A percentile compares a stretch with the other conserved stretches of the same genome.
Conservation (phyloP, 2,113 vertebrate species). For the Bubo bubo region DNA sequence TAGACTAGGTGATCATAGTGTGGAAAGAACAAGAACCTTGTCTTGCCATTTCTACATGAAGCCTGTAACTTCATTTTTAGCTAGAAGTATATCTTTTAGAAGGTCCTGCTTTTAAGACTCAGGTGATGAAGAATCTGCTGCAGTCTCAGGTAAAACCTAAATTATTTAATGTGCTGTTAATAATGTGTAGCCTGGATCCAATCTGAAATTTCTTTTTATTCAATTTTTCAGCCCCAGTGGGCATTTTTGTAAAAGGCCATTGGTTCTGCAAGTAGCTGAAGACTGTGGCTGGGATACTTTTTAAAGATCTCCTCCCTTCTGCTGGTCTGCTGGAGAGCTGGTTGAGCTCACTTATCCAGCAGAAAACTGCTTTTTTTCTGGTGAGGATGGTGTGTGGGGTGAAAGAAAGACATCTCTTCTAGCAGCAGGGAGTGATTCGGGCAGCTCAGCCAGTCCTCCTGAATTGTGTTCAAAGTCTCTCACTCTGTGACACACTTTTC, state of each 20-base stretch:
- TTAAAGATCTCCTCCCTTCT: neutral
- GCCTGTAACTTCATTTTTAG: neutral
- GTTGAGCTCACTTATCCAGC: neutral
- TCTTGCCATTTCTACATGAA: neutral
- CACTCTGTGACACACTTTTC: neutral
- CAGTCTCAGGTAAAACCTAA: neutral
- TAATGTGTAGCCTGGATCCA: neutral
- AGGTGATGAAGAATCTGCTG: neutral
- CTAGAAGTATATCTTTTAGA: neutral
- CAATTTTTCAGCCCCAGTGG: rapidly evolving
- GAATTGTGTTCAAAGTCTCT: neutral
- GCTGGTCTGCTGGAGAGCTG: neutral
- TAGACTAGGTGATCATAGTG: neutral
- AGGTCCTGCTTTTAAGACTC: neutral
- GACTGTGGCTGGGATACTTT: neutral
- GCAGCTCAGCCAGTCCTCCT: neutral
- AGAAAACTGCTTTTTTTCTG: neutral
- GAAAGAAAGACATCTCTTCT: neutral
- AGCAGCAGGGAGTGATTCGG: rapidly evolving
- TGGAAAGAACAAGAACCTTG: neutral
- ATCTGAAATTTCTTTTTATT: neutral
- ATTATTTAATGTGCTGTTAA: neutral
- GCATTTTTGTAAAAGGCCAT: neutral
- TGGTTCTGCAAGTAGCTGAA: neutral
- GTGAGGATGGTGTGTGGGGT: neutral